A percentile compares a stretch with the other conserved stretches of the same genome.
Evolutionary conservation across 2,113 vertebrate species (phyloP).

Genomic region (Microcebus griseorufus): DNA sequence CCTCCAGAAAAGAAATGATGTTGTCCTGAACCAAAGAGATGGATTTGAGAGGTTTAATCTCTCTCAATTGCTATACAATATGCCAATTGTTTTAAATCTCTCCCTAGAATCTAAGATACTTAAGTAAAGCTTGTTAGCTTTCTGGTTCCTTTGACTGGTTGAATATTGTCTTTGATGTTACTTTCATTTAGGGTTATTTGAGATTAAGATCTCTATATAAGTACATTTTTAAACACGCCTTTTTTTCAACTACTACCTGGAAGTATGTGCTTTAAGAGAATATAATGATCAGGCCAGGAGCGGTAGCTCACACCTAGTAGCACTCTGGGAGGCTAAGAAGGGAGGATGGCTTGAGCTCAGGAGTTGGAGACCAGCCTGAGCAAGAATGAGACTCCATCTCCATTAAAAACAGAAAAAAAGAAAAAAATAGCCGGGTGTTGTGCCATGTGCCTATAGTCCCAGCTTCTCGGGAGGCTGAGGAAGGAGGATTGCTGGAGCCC

Average conservation of each 20-base stretch:
- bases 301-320: too few relatives aligned
- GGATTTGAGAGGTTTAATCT: neutral
- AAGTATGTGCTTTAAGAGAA: conserved; percentile 32
- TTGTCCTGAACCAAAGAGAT: neutral
- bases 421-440: too few relatives aligned
- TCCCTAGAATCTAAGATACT: neutral
- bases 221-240: neutral
- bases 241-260: neutral
- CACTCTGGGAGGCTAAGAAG: too few relatives aligned
- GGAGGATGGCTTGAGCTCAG: too few relatives aligned
- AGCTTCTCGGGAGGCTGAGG: too few relatives aligned
- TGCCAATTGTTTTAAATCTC: neutral
- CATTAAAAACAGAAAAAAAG: too few relatives aligned
- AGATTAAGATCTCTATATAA: neutral
- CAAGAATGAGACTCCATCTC: too few relatives aligned
- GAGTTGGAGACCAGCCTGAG: too few relatives aligned
- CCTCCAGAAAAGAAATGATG: neutral
- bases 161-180: neutral
- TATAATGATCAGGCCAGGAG: neutral
- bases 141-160: neutral
- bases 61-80: neutral
- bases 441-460: too few relatives aligned
- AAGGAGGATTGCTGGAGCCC: too few relatives aligned
- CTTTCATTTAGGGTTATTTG: neutral
- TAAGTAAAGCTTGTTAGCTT: neutral